A percentile compares a stretch with the other conserved stretches of the same genome.
phyloP scores from a whole-genome alignment of 2,888 invertebrate species.

The Trichacis sp. region DNA sequence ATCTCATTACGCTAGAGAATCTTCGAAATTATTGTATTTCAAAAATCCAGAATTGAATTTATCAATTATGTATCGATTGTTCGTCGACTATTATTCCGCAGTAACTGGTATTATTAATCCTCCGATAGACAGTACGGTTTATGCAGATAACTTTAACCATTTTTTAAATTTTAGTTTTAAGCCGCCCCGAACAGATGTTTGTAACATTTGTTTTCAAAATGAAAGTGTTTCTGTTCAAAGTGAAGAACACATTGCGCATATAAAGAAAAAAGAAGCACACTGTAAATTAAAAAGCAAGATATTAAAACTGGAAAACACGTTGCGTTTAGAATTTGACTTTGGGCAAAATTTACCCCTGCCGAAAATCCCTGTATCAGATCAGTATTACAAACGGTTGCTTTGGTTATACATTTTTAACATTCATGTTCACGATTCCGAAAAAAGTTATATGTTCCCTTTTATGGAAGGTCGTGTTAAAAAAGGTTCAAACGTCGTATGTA shows the following conservation, averaged over 20 bases:
- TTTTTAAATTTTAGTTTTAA: conserved; percentile 8
- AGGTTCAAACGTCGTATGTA: conserved; percentile 1
- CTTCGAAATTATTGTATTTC: no score
- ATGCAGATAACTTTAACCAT: conserved; percentile 6
- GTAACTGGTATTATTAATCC: neutral
- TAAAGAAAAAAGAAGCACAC: neutral
- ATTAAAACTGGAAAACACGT: neutral
- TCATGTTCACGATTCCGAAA: neutral
- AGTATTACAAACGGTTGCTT: neutral
- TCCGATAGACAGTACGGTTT: neutral
- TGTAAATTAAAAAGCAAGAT: neutral
- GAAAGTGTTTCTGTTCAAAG: neutral
- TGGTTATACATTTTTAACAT: neutral
- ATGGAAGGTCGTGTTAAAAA: neutral
- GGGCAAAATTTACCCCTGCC: conserved; percentile 8
- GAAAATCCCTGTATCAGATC: neutral
- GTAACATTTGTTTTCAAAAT: conserved; percentile 15
- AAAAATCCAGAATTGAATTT: no score
- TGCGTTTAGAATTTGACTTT: conserved; percentile 16
- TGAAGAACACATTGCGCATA: neutral
- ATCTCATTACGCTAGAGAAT: conserved; percentile 14
- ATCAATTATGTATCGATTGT: conserved; percentile 5
- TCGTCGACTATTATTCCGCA: conserved; percentile 13
- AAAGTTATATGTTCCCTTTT: neutral
- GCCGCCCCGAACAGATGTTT: conserved; percentile 15